Percentiles rank a stretch among this genome's conserved stretches.
phyloP scores from a whole-genome alignment of 2,797 vertebrate genomes.

The Clarias pachynema region DNA sequence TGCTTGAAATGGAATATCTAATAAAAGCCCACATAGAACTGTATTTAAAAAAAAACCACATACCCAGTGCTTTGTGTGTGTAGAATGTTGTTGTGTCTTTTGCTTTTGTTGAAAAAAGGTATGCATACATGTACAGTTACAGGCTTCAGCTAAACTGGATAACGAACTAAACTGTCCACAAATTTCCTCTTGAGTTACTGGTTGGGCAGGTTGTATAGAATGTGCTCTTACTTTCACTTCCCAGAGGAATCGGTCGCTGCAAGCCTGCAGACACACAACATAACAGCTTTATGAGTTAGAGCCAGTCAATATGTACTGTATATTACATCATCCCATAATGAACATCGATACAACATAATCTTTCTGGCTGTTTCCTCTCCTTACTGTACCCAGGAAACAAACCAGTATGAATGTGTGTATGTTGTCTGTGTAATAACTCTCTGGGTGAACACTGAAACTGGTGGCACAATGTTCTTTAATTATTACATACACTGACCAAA shows the following conservation, averaged over 20 bases:
- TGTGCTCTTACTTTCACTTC: background rate
- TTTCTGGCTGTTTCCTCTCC: background rate
- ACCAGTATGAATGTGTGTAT: background rate
- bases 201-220: background rate
- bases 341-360: background rate
- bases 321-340: background rate
- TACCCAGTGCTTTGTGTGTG: background rate
- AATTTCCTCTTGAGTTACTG: background rate
- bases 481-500: no score
- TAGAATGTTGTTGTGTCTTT: background rate
- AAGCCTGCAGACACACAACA: background rate
- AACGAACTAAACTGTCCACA: background rate
- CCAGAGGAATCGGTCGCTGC: background rate
- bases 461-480: no score
- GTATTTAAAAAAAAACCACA: background rate
- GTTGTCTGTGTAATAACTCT: background rate
- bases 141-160: background rate
- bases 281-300: background rate
- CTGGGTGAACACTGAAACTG: background rate
- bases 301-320: background rate
- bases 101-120: background rate
- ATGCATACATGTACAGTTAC: background rate
- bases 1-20: conserved; percentile 50
- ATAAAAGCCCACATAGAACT: conserved; percentile 39
- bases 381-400: background rate